Conservation (phyloP, 2,888 invertebrate genomes). For the Stramonita haemastoma region DNA sequence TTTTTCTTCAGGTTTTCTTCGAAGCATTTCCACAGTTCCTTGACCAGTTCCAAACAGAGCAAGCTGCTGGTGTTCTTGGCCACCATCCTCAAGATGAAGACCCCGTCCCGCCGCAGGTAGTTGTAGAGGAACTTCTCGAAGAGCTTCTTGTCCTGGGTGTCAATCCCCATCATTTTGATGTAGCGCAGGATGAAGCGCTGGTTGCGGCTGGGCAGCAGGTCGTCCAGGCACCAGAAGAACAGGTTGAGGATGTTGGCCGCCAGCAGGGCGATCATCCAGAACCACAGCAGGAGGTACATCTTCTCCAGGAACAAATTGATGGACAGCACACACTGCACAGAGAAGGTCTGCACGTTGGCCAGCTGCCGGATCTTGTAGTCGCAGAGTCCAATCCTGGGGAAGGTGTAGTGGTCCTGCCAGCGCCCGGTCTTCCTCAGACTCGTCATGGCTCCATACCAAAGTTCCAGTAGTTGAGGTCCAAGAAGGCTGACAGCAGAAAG, state of each 20-base stretch:
- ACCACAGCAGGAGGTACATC: slow-evolving; percentile 72
- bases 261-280: slow-evolving; percentile 67
- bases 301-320: slow-evolving; percentile 73
- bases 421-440: slow-evolving; percentile 39
- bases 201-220: slow-evolving; percentile 48
- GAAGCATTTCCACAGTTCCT: slow-evolving; percentile 66
- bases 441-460: slow-evolving; percentile 43
- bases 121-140: slow-evolving; percentile 63
- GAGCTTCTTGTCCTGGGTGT: slow-evolving; percentile 62
- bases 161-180: slow-evolving; percentile 56
- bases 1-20: slow-evolving; percentile 48
- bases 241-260: slow-evolving; percentile 49
- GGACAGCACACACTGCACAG: slow-evolving; percentile 69
- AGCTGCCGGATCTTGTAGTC: slow-evolving; percentile 71
- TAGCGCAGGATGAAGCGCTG: slow-evolving; percentile 63
- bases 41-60: slow-evolving; percentile 65
- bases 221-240: slow-evolving; percentile 47
- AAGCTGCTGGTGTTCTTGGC: slow-evolving; percentile 68
- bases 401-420: slow-evolving; percentile 52
- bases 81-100: slow-evolving; percentile 66
- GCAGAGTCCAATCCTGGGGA: slow-evolving; percentile 66
- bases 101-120: slow-evolving; percentile 69
- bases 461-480: slow-evolving; percentile 48
- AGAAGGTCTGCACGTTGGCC: slow-evolving; percentile 68
- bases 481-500: slow-evolving; percentile 48